A percentile compares a stretch with the other conserved stretches of the same genome.
Evolutionary conservation across 2,113 vertebrate genomes (phyloP).

Genomic region (Tylochromis polylepis): DNA sequence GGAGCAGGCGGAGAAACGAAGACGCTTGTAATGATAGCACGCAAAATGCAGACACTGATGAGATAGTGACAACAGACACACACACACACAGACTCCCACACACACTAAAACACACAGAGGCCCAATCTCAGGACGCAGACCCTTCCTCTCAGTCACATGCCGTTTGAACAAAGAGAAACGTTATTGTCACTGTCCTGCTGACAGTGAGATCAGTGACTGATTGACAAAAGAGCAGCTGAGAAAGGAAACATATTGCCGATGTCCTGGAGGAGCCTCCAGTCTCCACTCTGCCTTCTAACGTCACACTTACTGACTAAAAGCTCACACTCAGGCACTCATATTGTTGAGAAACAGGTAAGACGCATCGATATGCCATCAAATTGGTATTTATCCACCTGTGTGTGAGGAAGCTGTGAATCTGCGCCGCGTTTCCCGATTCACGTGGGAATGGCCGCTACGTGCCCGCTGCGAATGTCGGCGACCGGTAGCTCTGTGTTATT

Average conservation of each 20-base stretch:
- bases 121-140: conserved; percentile 65
- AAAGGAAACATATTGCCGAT: conserved; percentile 58
- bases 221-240: conserved; percentile 49
- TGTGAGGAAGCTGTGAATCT: neutral
- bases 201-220: conserved; percentile 56
- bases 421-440: neutral
- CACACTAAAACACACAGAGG: too few species aligned
- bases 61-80: conserved; percentile 25
- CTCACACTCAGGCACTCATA: neutral
- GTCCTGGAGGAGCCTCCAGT: conserved; percentile 49
- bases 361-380: neutral
- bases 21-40: neutral
- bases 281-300: neutral
- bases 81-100: neutral
- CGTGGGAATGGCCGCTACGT: neutral
- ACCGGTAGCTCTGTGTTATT: neutral
- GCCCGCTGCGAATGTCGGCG: neutral
- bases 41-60: neutral
- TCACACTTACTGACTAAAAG: neutral
- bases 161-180: conserved; percentile 50
- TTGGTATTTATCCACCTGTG: neutral
- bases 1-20: neutral
- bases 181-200: conserved; percentile 44
- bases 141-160: conserved; percentile 68
- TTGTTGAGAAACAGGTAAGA: neutral